Percentiles rank a stretch among this genome's conserved stretches.
Conservation (phyloP, 2,797 vertebrate species). For the Amblyraja radiata region DNA sequence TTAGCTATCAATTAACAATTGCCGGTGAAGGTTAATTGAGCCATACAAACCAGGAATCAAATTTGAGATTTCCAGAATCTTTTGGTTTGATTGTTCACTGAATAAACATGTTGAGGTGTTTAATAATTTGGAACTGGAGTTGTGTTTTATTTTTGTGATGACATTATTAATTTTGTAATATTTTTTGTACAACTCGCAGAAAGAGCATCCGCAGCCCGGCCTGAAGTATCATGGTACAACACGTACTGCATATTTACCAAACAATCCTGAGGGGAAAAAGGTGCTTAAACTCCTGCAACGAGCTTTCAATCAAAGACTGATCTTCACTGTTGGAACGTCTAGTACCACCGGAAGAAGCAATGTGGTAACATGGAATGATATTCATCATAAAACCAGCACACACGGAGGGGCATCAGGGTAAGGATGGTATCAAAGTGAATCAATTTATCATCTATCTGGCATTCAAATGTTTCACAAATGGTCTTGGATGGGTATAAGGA, state of each 20-base stretch:
- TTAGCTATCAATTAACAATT: too few species aligned
- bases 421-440: slow-evolving; percentile 39
- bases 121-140: background rate
- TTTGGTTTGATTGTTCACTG: background rate
- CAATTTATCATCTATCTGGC: background rate
- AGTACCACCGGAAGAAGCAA: slow-evolving; percentile 58
- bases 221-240: slow-evolving; percentile 49
- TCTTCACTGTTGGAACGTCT: slow-evolving; percentile 62
- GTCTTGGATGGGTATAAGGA: too few species aligned
- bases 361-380: slow-evolving; percentile 65
- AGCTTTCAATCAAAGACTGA: slow-evolving; percentile 60
- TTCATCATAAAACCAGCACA: slow-evolving; percentile 63
- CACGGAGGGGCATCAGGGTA: slow-evolving; percentile 57
- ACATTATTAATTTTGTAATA: background rate
- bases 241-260: slow-evolving; percentile 58
- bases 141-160: background rate
- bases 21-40: background rate
- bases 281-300: slow-evolving; percentile 48
- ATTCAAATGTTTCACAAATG: background rate
- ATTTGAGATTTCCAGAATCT: background rate
- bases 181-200: slow-evolving; percentile 45
- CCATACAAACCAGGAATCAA: background rate
- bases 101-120: background rate
- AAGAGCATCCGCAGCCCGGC: slow-evolving; percentile 59
- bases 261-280: slow-evolving; percentile 50